Conservation (phyloP, 2,888 invertebrate species). For the Hesperia comma region DNA sequence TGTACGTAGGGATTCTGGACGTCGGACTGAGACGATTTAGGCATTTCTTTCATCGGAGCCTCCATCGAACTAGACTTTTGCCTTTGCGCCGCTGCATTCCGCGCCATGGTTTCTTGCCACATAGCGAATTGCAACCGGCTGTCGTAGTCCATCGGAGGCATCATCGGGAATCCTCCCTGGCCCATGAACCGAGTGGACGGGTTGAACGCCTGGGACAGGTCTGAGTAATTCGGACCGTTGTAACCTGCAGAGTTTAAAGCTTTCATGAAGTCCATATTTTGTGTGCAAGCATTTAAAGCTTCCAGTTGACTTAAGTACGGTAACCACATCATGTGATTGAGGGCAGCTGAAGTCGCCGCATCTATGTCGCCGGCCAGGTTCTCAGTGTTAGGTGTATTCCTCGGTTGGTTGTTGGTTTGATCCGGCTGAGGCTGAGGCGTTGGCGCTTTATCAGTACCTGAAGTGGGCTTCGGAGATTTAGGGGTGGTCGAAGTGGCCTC, state of each 20-base stretch:
- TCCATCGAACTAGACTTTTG: constrained; percentile 60
- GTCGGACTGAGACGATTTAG: constrained; percentile 61
- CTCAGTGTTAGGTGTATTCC: constrained; percentile 68
- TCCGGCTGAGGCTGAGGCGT: constrained; percentile 54
- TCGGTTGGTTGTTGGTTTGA: constrained; percentile 58
- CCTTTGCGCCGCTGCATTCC: constrained; percentile 69
- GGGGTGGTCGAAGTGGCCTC: constrained; percentile 48
- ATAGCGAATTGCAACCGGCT: constrained; percentile 85
- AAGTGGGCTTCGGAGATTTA: constrained; percentile 52
- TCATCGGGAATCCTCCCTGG: constrained; percentile 69
- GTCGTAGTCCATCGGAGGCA: constrained; percentile 79
- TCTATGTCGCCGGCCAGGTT: constrained; percentile 86
- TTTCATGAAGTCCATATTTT: constrained; percentile 84
- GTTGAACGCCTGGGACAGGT: constrained; percentile 80
- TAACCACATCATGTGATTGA: constrained; percentile 90
- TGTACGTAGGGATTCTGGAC: constrained; percentile 76
- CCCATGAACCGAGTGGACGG: constrained; percentile 72
- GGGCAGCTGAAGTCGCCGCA: constrained; percentile 87
- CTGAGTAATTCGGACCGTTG: constrained; percentile 75
- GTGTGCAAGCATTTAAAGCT: constrained; percentile 82
- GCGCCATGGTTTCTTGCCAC: constrained; percentile 88
- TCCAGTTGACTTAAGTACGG: constrained; percentile 87
- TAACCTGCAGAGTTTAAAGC: constrained; percentile 80
- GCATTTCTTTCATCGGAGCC: constrained; percentile 66
- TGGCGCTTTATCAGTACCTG: constrained; percentile 54